phyloP scores from a whole-genome alignment of 2,113 vertebrate genomes.

The Seriola dumerili region DNA sequence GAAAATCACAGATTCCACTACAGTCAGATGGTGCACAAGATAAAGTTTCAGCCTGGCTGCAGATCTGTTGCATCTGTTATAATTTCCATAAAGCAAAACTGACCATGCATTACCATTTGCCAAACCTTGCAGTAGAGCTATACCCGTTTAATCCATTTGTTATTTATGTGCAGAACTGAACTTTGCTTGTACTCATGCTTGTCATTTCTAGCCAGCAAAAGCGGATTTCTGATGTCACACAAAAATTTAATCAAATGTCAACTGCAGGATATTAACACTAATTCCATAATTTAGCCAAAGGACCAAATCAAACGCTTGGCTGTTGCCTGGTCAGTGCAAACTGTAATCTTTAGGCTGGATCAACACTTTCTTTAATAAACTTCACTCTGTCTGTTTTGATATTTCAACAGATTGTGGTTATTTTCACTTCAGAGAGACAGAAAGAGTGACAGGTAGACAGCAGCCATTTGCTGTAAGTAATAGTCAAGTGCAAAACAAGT shows the following conservation, averaged over 20 bases:
- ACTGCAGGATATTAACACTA: not conserved
- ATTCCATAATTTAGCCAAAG: not conserved
- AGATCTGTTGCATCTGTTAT: constrained; percentile 9
- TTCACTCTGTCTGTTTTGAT: not conserved
- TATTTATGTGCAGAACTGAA: not conserved
- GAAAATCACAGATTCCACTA: constrained; percentile 21
- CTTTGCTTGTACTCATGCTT: not conserved
- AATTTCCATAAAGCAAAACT: constrained; percentile 10
- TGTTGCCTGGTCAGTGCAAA: not conserved
- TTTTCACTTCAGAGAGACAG: not conserved
- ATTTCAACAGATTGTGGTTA: not conserved
- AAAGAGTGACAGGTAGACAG: not conserved
- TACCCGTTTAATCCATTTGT: not conserved
- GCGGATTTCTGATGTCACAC: not conserved
- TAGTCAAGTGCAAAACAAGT: not conserved
- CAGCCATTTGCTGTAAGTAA: not conserved
- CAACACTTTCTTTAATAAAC: not conserved
- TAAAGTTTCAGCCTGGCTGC: constrained; percentile 4
- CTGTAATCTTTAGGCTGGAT: not conserved
- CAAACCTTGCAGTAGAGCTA: not conserved
- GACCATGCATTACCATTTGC: not conserved
- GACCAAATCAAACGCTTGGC: not conserved
- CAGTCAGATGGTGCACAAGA: constrained; percentile 9
- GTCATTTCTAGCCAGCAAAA: not conserved
- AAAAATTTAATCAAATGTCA: constrained; percentile 1